Evolutionary conservation across 2,113 vertebrate genomes (phyloP).

Genomic region (Neotoma lepida): DNA sequence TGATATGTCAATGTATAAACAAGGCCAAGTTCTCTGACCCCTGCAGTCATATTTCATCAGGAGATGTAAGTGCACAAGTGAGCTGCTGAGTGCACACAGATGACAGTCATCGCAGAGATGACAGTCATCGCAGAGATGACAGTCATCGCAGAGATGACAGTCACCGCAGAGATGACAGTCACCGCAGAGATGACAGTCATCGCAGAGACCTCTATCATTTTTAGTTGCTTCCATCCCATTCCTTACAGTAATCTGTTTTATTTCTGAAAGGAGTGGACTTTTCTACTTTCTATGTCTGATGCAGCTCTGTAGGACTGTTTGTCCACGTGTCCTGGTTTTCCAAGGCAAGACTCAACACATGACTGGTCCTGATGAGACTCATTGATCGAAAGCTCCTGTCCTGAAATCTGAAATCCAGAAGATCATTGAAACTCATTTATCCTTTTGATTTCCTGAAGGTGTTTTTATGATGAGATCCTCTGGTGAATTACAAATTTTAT

Average conservation of each 20-base stretch:
- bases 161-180: neutral
- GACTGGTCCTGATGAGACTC: neutral
- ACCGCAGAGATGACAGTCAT: neutral
- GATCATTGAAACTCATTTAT: neutral
- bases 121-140: too few relatives aligned
- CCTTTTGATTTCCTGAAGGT: neutral
- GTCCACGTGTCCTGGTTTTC: neutral
- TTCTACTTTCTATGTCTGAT: neutral
- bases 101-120: neutral
- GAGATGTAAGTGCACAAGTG: neutral
- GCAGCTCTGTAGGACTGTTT: neutral
- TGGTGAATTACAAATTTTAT: neutral
- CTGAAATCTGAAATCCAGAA: neutral
- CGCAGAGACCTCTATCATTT: neutral
- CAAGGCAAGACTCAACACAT: neutral
- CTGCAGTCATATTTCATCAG: conserved; percentile 21
- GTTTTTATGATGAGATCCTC: conserved; percentile 6
- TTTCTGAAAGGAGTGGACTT: neutral
- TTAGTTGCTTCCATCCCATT: neutral
- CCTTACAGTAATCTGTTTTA: neutral
- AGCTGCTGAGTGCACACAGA: neutral
- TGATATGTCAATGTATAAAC: neutral
- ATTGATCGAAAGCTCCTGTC: neutral
- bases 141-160: neutral
- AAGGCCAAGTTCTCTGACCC: neutral